phyloP scores from a whole-genome alignment of 2,797 vertebrate genomes.

The Babyrousa celebensis region DNA sequence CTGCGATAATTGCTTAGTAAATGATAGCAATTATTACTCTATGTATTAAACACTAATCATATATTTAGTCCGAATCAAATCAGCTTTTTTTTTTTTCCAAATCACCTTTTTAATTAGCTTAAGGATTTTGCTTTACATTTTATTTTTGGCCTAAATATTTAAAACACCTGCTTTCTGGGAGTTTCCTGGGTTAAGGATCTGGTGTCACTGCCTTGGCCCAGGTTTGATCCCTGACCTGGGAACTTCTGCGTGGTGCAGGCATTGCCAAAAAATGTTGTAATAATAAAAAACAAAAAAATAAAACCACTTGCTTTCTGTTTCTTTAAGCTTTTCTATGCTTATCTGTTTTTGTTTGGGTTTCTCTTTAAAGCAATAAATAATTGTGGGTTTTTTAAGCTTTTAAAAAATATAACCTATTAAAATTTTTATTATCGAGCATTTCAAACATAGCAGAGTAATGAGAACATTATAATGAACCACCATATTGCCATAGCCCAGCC shows the following conservation, averaged over 20 bases:
- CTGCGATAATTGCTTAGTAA: constrained; percentile 65
- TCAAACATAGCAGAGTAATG: constrained; percentile 60
- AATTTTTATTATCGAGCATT: constrained; percentile 68
- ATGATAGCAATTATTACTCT: constrained; percentile 56
- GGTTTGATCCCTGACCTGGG: no score
- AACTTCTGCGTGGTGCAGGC: no score
- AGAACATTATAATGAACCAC: constrained; percentile 61
- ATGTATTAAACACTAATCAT: constrained; percentile 59
- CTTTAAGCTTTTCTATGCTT: constrained; percentile 58
- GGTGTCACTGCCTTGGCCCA: no score
- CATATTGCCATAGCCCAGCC: constrained; percentile 44
- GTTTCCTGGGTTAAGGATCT: no score
- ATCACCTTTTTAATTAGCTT: neutral
- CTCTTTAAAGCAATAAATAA: constrained; percentile 68
- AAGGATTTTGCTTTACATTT: constrained; percentile 72
- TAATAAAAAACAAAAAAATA: no score
- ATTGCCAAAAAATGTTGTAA: no score
- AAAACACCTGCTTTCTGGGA: constrained; percentile 44
- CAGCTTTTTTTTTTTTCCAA: neutral
- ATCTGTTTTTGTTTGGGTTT: constrained; percentile 52
- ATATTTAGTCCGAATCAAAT: constrained; percentile 59
- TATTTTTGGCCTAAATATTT: constrained; percentile 66
- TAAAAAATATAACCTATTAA: constrained; percentile 35
- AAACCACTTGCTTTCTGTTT: neutral
- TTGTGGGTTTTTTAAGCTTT: constrained; percentile 62